Conservation (phyloP, 1,140 invertebrate species). For the Ridgeia piscesae region DNA sequence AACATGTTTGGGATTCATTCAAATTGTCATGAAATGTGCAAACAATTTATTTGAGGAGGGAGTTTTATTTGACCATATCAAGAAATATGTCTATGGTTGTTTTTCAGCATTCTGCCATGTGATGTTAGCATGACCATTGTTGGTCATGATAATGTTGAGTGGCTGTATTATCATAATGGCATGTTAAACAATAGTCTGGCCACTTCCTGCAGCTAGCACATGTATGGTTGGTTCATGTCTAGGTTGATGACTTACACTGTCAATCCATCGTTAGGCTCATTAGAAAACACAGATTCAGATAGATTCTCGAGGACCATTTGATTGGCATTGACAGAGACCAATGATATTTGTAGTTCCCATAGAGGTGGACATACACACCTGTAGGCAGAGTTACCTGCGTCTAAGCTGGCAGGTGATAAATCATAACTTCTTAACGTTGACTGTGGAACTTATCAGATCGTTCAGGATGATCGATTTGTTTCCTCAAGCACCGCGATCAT, state of each 20-base stretch:
- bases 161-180: background rate
- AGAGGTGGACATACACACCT: background rate
- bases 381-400: background rate
- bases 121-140: background rate
- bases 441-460: background rate
- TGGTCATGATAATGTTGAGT: background rate
- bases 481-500: background rate
- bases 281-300: background rate
- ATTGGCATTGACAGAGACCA: background rate
- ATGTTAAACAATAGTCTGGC: background rate
- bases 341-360: background rate
- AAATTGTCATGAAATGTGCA: too few relatives aligned
- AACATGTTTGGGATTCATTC: too few relatives aligned
- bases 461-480: background rate
- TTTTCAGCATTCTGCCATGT: background rate
- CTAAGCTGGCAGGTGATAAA: background rate
- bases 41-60: too few relatives aligned
- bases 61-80: too few relatives aligned
- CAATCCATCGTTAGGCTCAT: background rate
- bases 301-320: background rate
- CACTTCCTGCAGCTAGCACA: background rate
- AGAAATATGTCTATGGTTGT: background rate
- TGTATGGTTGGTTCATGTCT: background rate
- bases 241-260: background rate
- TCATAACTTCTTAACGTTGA: background rate